phyloP scores from a whole-genome alignment of 2,888 invertebrate genomes.

The Harpagoxenus sublaevis region DNA sequence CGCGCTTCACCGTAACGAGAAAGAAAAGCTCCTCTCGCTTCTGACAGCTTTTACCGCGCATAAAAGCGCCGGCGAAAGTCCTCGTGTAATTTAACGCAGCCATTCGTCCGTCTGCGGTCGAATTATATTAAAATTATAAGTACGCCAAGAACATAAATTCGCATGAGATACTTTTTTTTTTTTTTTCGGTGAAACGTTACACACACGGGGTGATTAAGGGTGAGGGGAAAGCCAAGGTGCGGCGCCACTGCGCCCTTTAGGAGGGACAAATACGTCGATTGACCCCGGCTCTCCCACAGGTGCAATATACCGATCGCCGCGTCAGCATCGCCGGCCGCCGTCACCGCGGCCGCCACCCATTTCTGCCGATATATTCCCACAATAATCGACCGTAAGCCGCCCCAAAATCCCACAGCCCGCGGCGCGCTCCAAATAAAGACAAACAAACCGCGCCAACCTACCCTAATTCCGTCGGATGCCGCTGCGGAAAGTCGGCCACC shows the following conservation, averaged over 20 bases:
- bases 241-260: conserved; percentile 54
- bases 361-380: conserved; percentile 62
- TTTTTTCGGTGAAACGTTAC: not conserved
- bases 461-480: conserved; percentile 40
- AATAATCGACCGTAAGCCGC: conserved; percentile 66
- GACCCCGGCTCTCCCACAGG: conserved; percentile 62
- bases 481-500: conserved; percentile 51
- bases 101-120: not conserved
- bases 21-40: not conserved
- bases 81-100: conserved; percentile 1
- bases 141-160: not conserved
- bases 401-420: conserved; percentile 53
- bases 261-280: conserved; percentile 62
- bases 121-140: conserved; percentile 1
- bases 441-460: conserved; percentile 53
- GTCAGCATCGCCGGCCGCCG: conserved; percentile 51
- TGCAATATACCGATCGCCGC: conserved; percentile 67
- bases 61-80: not conserved
- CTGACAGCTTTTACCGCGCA: not conserved
- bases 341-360: conserved; percentile 6
- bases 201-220: not conserved
- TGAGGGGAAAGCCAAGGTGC: not conserved
- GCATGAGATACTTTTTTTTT: no score
- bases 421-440: conserved; percentile 51
- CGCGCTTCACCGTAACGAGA: conserved; percentile 9